Evolutionary conservation across 2,113 vertebrate species (phyloP).

Genomic region (Pseudois nayaur): DNA sequence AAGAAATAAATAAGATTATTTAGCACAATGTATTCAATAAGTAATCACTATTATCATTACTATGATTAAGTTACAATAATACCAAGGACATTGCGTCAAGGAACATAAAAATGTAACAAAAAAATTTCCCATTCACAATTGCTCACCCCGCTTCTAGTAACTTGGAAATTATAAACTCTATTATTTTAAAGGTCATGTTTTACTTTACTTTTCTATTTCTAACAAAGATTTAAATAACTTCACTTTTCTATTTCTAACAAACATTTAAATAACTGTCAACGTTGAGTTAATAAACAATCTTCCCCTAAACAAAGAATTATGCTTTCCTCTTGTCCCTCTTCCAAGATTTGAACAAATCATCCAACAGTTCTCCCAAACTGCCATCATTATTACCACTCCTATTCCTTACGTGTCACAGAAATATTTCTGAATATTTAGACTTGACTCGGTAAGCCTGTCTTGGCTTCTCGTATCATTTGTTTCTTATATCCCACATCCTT

Average conservation of each 20-base stretch:
- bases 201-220: neutral
- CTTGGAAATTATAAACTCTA: neutral
- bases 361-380: neutral
- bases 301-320: neutral
- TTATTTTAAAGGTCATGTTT: neutral
- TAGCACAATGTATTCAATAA: neutral
- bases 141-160: neutral
- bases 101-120: neutral
- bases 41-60: neutral
- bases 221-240: neutral
- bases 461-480: neutral
- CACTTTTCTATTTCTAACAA: neutral
- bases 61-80: neutral
- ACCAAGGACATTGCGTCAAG: neutral
- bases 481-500: neutral
- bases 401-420: neutral
- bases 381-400: neutral
- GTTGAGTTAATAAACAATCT: neutral
- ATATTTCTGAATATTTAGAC: neutral
- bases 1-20: neutral
- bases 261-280: neutral
- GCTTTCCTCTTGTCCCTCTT: neutral
- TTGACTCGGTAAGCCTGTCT: neutral
- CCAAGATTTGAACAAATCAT: neutral
- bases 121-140: neutral